Evolutionary conservation across 2,113 vertebrate species (phyloP).

Genomic region (Pristiophorus japonicus): DNA sequence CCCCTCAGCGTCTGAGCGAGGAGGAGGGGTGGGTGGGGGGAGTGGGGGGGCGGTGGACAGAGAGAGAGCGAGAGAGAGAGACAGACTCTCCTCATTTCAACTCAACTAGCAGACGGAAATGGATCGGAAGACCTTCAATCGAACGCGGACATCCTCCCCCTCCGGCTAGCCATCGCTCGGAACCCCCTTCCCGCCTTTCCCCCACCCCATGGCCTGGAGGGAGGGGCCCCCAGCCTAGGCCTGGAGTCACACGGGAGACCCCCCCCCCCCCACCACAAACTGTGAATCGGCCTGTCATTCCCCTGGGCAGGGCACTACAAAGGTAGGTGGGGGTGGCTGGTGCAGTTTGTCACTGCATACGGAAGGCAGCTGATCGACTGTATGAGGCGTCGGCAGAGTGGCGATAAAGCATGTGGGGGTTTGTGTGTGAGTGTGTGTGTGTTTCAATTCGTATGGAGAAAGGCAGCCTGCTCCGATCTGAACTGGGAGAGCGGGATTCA

Average conservation of each 20-base stretch:
- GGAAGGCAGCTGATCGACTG: neutral
- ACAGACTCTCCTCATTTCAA: conserved; percentile 1
- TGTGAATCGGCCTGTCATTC: neutral
- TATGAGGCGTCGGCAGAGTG: neutral
- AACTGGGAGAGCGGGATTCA: neutral
- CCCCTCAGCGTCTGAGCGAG: conserved; percentile 46
- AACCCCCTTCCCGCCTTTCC: conserved; percentile 53
- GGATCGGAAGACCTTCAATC: neutral
- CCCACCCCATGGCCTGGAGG: conserved; percentile 38
- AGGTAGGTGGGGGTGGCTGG: too few species aligned
- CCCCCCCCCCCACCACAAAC: neutral
- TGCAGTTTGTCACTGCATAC: neutral
- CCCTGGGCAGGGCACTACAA: neutral
- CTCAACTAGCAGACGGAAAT: neutral
- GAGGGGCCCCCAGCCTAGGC: conserved; percentile 53
- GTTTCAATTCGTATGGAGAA: neutral
- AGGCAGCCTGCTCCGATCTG: neutral
- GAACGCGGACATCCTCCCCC: conserved; percentile 51
- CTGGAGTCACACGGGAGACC: conserved; percentile 37
- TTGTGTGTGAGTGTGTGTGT: neutral
- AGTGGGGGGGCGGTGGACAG: neutral
- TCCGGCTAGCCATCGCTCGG: conserved; percentile 59
- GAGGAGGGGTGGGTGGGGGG: neutral
- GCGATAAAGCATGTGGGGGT: neutral
- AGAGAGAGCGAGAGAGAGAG: conserved; percentile 36